Evolutionary conservation across 2,797 vertebrate species (phyloP), one percentile per base, ranked within the genome.

Genomic region (Periophthalmus magnuspinnatus): DNA sequence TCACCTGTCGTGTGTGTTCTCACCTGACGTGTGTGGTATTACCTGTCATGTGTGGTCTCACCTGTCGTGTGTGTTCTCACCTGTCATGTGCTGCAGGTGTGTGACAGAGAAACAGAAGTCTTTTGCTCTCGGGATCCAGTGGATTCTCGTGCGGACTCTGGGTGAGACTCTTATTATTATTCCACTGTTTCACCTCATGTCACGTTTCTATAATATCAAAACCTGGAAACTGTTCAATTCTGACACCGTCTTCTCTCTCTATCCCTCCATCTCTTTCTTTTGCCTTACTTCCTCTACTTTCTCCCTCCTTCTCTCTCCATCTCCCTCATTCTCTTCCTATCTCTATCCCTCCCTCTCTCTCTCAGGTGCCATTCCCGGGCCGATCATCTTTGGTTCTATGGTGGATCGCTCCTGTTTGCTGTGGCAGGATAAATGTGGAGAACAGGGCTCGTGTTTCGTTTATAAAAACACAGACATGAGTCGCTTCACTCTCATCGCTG

Each of bases 41-140:
- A n/a, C n/a, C n/a, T n/a, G n/a, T n/a, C n/a, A n/a, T n/a, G n/a
- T n/a, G n/a, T n/a, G n/a, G n/a, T n/a, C n/a, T n/a, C n/a, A n/a
- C n/a, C n/a, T n/a, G n/a, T n/a, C n/a, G n/a, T n/a, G n/a, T n/a
- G n/a, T n/a, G n/a, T n/a, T 28, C 28, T 28, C 28, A 28, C 28
- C 28, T 28, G 28, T 28, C 28, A 28, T 62, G 59, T 61, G 75
- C 68, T 80, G 2, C 71, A 99, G 97, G 90, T 98, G 97, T 76
- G 96, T 99, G 19, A 80, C 94, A 0, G 95, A 97, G 87, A 94
- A 87, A 58, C 97, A 99, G 86, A 92, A 93, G 33, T 98, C 97
- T 1, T 97, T 99, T 8, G 96, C 93, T 0, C 94, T 99, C 0
- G 97, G 97, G 5, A 97, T 99, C 88, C 97, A 99, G 88, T 99